Percentiles rank a stretch among this genome's conserved stretches.
Evolutionary conservation across 2,888 invertebrate genomes (phyloP).

Genomic region (Drosophila nigricruria): DNA sequence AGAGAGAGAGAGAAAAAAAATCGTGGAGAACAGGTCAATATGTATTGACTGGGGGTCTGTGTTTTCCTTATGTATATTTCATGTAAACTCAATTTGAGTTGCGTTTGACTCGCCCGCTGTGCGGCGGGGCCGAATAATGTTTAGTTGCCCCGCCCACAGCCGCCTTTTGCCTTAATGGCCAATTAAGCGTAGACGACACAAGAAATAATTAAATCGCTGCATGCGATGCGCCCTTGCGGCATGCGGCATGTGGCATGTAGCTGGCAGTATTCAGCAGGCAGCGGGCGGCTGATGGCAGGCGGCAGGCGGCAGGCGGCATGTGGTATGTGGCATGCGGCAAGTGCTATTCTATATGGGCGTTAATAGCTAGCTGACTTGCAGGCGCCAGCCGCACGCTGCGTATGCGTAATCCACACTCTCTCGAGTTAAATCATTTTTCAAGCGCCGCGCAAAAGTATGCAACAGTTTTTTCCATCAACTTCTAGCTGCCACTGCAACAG

Average conservation of each 20-base stretch:
- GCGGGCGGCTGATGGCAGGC: background rate
- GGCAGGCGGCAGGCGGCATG: slow-evolving; percentile 1
- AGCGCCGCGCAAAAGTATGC: slow-evolving; percentile 56
- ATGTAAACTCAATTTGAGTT: slow-evolving; percentile 76
- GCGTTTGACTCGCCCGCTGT: slow-evolving; percentile 66
- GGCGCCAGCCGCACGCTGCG: slow-evolving; percentile 53
- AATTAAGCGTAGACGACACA: slow-evolving; percentile 85
- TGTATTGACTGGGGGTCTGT: slow-evolving; percentile 33
- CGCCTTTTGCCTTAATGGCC: slow-evolving; percentile 81
- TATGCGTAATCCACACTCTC: slow-evolving; percentile 47
- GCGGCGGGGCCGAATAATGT: slow-evolving; percentile 54
- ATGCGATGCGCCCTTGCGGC: slow-evolving; percentile 61
- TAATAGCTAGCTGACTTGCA: slow-evolving; percentile 22
- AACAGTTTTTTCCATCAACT: slow-evolving; percentile 21
- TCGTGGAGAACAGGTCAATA: slow-evolving; percentile 70
- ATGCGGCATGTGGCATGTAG: slow-evolving; percentile 20
- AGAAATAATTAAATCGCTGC: slow-evolving; percentile 85
- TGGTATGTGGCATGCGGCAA: slow-evolving; percentile 11
- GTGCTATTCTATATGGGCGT: slow-evolving; percentile 7
- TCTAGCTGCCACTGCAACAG: background rate
- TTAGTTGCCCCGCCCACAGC: slow-evolving; percentile 13
- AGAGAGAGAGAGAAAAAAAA: background rate
- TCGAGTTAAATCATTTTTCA: slow-evolving; percentile 23
- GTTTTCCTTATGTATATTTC: slow-evolving; percentile 70
- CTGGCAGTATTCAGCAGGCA: background rate